Conservation (phyloP, 2,888 invertebrate species). For the Adelognathus sp. region DNA sequence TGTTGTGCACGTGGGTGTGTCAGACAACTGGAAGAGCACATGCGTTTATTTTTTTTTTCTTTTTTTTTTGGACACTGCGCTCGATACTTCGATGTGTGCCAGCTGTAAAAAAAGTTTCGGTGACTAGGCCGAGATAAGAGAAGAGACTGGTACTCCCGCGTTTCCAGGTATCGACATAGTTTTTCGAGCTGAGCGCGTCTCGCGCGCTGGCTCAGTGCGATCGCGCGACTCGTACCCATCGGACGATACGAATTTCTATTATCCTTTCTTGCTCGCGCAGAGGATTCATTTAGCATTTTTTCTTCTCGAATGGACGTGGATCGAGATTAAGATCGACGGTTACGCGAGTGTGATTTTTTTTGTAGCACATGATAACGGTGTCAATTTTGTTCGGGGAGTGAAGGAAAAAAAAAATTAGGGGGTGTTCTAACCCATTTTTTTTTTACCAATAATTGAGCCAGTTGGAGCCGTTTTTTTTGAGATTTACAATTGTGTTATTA, state of each 20-base stretch:
- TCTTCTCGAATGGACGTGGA: background rate
- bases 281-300: background rate
- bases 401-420: background rate
- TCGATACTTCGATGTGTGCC: background rate
- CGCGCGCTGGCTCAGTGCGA: background rate
- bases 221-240: conserved; percentile 4
- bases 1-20: background rate
- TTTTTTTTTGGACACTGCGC: background rate
- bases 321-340: too few species aligned
- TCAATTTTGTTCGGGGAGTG: too few species aligned
- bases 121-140: conserved; percentile 22
- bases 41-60: background rate
- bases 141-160: background rate
- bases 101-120: conserved; percentile 10
- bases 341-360: too few species aligned
- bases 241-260: background rate
- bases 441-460: too few species aligned
- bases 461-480: too few species aligned
- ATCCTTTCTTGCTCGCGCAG: background rate
- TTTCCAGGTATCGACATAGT: background rate
- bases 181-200: background rate
- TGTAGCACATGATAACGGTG: too few species aligned
- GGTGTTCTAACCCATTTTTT: background rate
- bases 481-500: background rate
- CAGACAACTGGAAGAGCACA: background rate